These are phyloP conservation scores for Melanargia galathea DNA, from an alignment of 2,888 invertebrate species.

Conservation along the genomic window DNA sequence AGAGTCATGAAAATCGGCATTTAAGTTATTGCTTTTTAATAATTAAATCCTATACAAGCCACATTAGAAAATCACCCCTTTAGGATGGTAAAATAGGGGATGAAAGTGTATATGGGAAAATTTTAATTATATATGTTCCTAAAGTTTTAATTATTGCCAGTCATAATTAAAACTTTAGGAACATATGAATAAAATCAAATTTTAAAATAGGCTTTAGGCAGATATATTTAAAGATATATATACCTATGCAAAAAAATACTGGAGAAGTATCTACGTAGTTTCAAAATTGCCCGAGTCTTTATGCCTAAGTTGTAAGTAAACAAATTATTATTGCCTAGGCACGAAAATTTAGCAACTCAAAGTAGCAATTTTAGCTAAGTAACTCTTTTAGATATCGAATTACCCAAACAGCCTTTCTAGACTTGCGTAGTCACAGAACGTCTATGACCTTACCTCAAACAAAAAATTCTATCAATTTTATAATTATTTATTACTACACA, in stretches of 20 bases:
- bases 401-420: constrained; percentile 53
- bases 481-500: constrained; percentile 20
- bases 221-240: neutral
- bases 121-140: no score
- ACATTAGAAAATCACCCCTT: no score
- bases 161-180: no score
- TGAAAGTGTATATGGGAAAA: no score
- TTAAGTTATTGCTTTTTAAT: no score
- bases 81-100: no score
- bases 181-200: no score
- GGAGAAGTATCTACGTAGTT: neutral
- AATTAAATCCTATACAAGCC: no score
- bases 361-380: constrained; percentile 13
- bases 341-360: constrained; percentile 12
- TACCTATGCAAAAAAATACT: neutral
- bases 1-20: no score
- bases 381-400: constrained; percentile 24
- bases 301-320: constrained; percentile 13
- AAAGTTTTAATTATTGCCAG: no score
- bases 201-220: neutral
- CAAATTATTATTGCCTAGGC: constrained; percentile 16
- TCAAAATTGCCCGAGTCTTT: neutral
- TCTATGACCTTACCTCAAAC: constrained; percentile 54
- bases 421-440: constrained; percentile 54
- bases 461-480: constrained; percentile 43